Base-by-base conservation (phyloP, 2,888 invertebrate genomes). In the Dendrolimus pini region DNA sequence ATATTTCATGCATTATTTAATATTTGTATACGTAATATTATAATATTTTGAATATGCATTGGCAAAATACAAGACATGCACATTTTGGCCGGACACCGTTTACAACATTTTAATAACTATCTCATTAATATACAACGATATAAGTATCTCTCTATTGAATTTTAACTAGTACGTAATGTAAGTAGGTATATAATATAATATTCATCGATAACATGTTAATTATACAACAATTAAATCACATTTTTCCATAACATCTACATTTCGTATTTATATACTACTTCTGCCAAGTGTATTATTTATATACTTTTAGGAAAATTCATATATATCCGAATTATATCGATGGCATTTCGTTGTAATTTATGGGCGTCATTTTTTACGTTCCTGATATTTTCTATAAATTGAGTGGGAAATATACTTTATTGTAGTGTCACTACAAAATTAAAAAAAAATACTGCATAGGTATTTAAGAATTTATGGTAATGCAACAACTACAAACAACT, bases 171-270 rank as follows among this genome's bases (percentile, higher is more conserved):
- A 87, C 77, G 77, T 78, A 80, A 80, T 83, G 80, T 80, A 87
- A 81, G 80, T 83, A 82, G 30, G 80, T 76, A 82, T 69, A 64
- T 68, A 60, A 78, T 75, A 76, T 78, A 75, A 78, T 79, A 80
- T 69, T 80, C 77, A 75, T 82, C 81, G 85, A 84, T 83, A 83
- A 85, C 84, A 83, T 75, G 71, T 80, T 83, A 79, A 75, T 69
- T 81, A 84, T 88, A 89, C 85, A 89, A 89, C 87, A 89, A 89
- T 86, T 78, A 82, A 85, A 89, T 89, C 89, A 89, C 89, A 89
- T 82, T 85, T 81, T 78, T 78, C 65, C 79, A 78, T 82, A 82
- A 72, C 73, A 75, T 75, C 83, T 83, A 83, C 85, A 74, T 74
- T 71, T 78, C 47, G 47, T 47, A 30, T 9, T 73, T 69, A 68